A percentile compares a stretch with the other conserved stretches of the same genome.
Conservation (phyloP, 2,113 vertebrate species). For the Craseonycteris thonglongyai region DNA sequence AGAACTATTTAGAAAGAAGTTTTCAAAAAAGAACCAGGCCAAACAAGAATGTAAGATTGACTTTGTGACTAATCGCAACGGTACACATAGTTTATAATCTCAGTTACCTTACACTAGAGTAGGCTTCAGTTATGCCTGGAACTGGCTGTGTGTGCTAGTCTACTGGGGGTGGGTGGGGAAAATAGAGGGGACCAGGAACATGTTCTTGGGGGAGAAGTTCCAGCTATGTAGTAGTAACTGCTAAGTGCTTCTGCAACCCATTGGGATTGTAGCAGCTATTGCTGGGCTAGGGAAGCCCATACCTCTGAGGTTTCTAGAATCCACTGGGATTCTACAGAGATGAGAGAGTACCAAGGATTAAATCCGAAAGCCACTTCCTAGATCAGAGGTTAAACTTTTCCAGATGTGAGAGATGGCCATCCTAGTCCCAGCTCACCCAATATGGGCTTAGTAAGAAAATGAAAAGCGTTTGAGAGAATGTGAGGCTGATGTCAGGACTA, state of each 20-base stretch:
- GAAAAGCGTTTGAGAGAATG: conserved; percentile 62
- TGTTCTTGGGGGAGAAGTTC: neutral
- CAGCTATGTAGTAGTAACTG: neutral
- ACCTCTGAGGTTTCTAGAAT: neutral
- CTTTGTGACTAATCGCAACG: neutral
- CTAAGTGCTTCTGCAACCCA: neutral
- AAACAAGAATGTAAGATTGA: neutral
- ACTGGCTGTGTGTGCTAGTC: neutral
- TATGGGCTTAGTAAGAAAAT: conserved; percentile 54
- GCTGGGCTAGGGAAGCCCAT: neutral
- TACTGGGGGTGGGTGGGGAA: no score
- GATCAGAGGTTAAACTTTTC: conserved; percentile 17
- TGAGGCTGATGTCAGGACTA: conserved; percentile 45
- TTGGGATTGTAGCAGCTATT: no score
- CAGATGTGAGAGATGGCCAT: conserved; percentile 40
- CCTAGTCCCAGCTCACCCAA: conserved; percentile 44
- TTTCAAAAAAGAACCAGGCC: neutral
- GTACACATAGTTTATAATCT: neutral
- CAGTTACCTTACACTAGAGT: neutral
- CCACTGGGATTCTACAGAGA: neutral
- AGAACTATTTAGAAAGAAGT: neutral
- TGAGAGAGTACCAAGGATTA: neutral
- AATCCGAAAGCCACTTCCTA: conserved; percentile 8
- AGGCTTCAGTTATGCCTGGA: neutral
- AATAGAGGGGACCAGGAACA: neutral